Percentiles rank a stretch among this genome's conserved stretches.
These are phyloP conservation scores for Epistrophe eligans DNA, from an alignment of 2,888 invertebrate genomes.

Conservation along the genomic window DNA sequence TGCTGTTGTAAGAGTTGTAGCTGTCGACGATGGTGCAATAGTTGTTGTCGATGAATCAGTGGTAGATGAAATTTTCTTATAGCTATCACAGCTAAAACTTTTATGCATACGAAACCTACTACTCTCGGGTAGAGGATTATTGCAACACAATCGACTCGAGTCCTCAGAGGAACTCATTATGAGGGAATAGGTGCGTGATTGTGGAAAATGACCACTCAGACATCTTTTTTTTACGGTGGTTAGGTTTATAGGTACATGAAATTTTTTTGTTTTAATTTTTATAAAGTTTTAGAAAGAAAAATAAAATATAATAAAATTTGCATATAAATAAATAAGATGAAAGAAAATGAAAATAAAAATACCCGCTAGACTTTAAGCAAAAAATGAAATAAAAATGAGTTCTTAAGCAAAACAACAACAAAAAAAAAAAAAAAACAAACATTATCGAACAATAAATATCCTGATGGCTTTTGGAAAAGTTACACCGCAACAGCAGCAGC, in stretches of 20 bases:
- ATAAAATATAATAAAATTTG: constrained; percentile 45
- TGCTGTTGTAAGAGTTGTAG: constrained; percentile 78
- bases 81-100: constrained; percentile 82
- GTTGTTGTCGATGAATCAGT: constrained; percentile 74
- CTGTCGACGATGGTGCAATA: constrained; percentile 77
- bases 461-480: constrained; percentile 44
- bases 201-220: constrained; percentile 83
- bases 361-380: not conserved
- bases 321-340: constrained; percentile 51
- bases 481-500: constrained; percentile 22
- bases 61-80: constrained; percentile 65
- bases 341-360: constrained; percentile 56
- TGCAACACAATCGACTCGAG: constrained; percentile 82
- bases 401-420: not conserved
- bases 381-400: constrained; percentile 19
- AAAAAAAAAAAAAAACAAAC: not conserved
- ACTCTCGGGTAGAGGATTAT: constrained; percentile 72
- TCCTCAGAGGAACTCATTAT: constrained; percentile 84
- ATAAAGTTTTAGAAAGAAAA: constrained; percentile 37
- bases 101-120: constrained; percentile 79
- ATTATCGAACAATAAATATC: constrained; percentile 23
- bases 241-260: constrained; percentile 13
- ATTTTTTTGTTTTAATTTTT: constrained; percentile 48
- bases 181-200: constrained; percentile 84
- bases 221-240: constrained; percentile 79